A percentile compares a stretch with the other conserved stretches of the same genome.
Evolutionary conservation across 2,113 vertebrate genomes (phyloP).

Genomic region (Vicugna pacos): DNA sequence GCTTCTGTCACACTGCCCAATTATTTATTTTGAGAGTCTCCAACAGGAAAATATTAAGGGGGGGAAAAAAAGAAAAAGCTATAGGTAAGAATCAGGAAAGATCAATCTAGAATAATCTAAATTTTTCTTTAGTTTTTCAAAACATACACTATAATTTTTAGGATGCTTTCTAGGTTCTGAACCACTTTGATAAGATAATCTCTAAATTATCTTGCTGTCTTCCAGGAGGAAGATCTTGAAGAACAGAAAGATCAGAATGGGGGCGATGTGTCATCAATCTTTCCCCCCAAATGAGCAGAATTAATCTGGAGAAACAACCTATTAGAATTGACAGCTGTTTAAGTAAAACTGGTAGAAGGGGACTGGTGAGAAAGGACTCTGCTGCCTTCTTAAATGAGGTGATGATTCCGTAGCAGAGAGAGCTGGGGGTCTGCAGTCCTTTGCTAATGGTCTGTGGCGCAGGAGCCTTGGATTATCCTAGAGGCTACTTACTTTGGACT

Average conservation of each 20-base stretch:
- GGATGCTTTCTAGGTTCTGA: background rate
- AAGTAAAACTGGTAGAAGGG: conserved; percentile 24
- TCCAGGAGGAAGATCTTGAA: background rate
- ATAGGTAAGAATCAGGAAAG: background rate
- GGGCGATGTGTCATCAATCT: background rate
- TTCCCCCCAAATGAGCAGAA: background rate
- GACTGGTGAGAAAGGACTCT: conserved; percentile 36
- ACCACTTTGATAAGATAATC: background rate
- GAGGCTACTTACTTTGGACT: conserved; percentile 33
- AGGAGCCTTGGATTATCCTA: background rate
- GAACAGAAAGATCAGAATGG: background rate
- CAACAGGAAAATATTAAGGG: background rate
- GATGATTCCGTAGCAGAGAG: background rate
- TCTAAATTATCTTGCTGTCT: background rate
- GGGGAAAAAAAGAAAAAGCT: background rate
- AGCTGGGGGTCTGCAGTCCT: background rate
- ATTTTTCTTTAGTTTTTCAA: background rate
- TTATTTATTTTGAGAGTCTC: conserved; percentile 45
- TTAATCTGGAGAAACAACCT: conserved; percentile 44
- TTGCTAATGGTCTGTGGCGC: background rate
- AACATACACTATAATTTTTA: background rate
- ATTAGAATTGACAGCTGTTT: conserved; percentile 1
- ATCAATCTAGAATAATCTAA: background rate
- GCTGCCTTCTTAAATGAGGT: background rate
- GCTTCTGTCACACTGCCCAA: background rate